Evolutionary conservation across 2,888 invertebrate species (phyloP), one percentile per base, ranked within the genome.

Genomic region (Lobophora halterata): DNA sequence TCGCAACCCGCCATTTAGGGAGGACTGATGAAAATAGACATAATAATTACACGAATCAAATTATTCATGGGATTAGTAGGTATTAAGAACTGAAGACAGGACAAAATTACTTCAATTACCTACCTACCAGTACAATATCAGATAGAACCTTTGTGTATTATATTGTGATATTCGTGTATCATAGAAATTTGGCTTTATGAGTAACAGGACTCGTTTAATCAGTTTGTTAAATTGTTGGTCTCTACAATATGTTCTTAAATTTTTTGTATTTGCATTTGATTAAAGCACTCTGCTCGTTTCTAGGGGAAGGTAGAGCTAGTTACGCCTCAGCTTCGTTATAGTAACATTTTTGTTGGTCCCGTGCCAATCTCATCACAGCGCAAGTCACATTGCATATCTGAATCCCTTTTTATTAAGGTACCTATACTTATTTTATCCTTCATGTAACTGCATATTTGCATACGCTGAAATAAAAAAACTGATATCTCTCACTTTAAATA

Each of bases 21-120:
- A 65, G 70, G 62, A 76, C 79, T 79, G 70, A 80, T 75, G 76
- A 79, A 80, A 82, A 80, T 79, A 70, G 68, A 70, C 71, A 68
- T 65, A 62, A 69, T 71, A 73, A 73, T 72, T 72, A 71, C 61
- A 58, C 54, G 65, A 72, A 70, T 71, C 63, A 65, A 71, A 65
- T 72, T 71, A 66, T 67, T 61, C 52, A 54, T 49, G 43, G 46
- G 52, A 56, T 48, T 49, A 42, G 51, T 46, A 46, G 52, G 34
- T 26, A 5, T 14, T 3, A 38, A 52, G 42, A 33, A 52, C 55
- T 52, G 49, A 43, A 41, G 38, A 35, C 25, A 32, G 29, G 13
- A 33, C 8, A n/a, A 37, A 43, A 36, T 40, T 42, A 30, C 46
- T 29, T 19, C 32, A 9, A 31, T 14, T 27, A 20, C 19, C 20